Evolutionary conservation across 2,113 vertebrate genomes (phyloP), one percentile per base, ranked within the genome.

Genomic region (Burhinus bistriatus): DNA sequence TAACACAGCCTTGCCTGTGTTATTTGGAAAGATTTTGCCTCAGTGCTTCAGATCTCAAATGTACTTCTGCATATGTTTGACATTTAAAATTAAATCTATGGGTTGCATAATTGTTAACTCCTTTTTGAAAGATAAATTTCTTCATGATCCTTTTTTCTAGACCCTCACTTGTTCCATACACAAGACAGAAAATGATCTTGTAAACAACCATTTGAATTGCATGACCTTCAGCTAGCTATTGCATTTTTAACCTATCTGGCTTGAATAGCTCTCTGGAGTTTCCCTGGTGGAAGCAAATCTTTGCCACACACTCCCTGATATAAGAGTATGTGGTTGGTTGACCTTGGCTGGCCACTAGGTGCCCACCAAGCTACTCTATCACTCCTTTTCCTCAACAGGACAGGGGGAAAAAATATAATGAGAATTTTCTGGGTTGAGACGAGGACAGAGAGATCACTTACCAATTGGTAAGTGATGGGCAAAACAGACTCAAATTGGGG

Each of bases 31-130:
- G 40, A 82, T 70, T 69, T 66, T 78, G 32, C 40, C 70, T 78
- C 71, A 78, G 2, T 62, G 26, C 17, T 87, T 95, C 40, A 87
- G 27, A 64, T 59, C 23, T 61, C 42, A 88, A 57, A 82, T 17
- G 25, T 59, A 73, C 22, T 87, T 84, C 21, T 77, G 36, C 40
- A 70, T 84, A 59, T 66, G 40, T 65, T 78, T 88, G 70, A 85
- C 70, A 55, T 78, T 78, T 90, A 85, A 94, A 95, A 82, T 92
- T 59, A 82, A 85, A 92, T 70, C 29, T 70, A n/a, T 66, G 38
- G 4, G 40, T 78, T 85, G 15, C 45, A 21, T 78, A 94, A 84
- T 27, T 49, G 15, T 59, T 84, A 87, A n/a, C 27, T 80, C 23
- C 7, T 82, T 85, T 73, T 72, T 82, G 26, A 90, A 94, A 81